Evolutionary conservation across 2,888 invertebrate species (phyloP).

Genomic region (Augiades crinisus): DNA sequence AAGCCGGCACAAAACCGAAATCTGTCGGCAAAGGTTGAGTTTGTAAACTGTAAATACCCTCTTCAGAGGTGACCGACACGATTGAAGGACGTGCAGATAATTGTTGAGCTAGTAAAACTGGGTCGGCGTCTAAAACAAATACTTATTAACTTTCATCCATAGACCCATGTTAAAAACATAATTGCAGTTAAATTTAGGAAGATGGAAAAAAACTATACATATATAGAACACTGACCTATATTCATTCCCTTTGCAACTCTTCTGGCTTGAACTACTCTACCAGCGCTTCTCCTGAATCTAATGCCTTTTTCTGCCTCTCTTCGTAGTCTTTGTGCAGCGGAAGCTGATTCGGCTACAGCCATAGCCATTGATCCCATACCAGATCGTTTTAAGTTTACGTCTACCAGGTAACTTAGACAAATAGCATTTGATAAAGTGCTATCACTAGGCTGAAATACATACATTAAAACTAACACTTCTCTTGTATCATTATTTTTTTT

Average conservation of each 20-base stretch:
- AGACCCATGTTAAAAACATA: too few species aligned
- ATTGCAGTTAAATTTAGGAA: too few species aligned
- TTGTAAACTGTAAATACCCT: conserved; percentile 62
- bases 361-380: conserved; percentile 70
- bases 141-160: too few species aligned
- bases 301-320: conserved; percentile 73
- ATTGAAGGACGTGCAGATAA: conserved; percentile 75
- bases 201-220: too few species aligned
- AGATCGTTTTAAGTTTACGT: conserved; percentile 69
- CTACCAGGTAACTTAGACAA: conserved; percentile 68
- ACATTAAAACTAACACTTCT: too few species aligned
- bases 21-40: conserved; percentile 71
- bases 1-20: conserved; percentile 69
- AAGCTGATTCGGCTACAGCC: conserved; percentile 71
- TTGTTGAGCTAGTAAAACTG: conserved; percentile 70
- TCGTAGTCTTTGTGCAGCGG: conserved; percentile 65
- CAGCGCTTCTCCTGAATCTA: conserved; percentile 68
- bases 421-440: conserved; percentile 66
- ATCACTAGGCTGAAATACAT: conserved; percentile 60
- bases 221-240: conserved; percentile 50
- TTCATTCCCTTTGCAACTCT: conserved; percentile 73
- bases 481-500: not conserved
- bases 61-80: conserved; percentile 73
- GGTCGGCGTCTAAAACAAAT: conserved; percentile 61
- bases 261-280: conserved; percentile 68